These are phyloP conservation scores for Andrena praecox DNA, from an alignment of 2,888 invertebrate genomes.

Conservation along the genomic window DNA sequence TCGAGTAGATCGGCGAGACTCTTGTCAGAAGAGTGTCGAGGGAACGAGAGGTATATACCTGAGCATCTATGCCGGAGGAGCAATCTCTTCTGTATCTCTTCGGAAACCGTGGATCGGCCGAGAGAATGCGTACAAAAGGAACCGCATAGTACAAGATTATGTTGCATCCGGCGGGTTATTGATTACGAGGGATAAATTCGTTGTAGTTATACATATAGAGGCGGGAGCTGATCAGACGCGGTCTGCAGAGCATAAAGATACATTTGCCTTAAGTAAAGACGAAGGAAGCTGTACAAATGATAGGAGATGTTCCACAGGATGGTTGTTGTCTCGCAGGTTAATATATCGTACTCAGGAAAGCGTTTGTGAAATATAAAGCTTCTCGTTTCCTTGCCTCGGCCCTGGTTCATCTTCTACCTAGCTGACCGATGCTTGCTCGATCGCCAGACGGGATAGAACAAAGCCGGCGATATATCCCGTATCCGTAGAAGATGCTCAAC, in stretches of 20 bases:
- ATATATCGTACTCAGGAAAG: not conserved
- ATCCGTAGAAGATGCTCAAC: slow-evolving; percentile 38
- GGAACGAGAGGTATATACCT: too few relatives aligned
- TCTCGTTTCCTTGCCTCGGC: slow-evolving; percentile 4
- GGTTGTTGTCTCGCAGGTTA: not conserved
- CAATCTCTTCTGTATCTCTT: not conserved
- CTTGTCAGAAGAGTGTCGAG: not conserved
- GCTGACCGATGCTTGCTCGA: not conserved
- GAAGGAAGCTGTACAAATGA: slow-evolving; percentile 39
- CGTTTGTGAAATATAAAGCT: not conserved
- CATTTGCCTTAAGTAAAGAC: slow-evolving; percentile 59
- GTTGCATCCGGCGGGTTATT: not conserved
- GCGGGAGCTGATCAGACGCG: not conserved
- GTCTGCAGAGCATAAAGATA: slow-evolving; percentile 57
- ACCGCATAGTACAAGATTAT: slow-evolving; percentile 13
- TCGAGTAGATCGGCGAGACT: not conserved
- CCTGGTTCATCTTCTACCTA: not conserved
- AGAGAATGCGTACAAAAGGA: not conserved
- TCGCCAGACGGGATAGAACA: not conserved
- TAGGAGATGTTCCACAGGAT: not conserved
- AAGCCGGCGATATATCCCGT: not conserved
- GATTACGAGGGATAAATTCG: slow-evolving; percentile 13
- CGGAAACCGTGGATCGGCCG: not conserved
- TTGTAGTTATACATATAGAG: slow-evolving; percentile 13
- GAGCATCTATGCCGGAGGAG: not conserved